phyloP scores from a whole-genome alignment of 2,113 vertebrate genomes.

The Brienomyrus brachyistius region DNA sequence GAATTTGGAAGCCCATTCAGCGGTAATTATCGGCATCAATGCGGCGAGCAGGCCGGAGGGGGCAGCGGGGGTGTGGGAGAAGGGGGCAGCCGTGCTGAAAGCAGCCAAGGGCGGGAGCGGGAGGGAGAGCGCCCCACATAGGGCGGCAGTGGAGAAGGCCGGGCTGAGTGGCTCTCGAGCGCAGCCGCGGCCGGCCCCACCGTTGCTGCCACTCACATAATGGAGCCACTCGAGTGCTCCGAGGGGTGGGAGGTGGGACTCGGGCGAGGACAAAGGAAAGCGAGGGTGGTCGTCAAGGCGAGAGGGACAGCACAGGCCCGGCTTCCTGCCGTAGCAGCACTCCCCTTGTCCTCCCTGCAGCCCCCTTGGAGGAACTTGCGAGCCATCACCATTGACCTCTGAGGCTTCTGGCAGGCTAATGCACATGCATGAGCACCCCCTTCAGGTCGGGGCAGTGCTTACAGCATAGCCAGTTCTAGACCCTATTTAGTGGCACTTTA shows the following conservation, averaged over 20 bases:
- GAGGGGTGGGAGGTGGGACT: slow-evolving; percentile 4
- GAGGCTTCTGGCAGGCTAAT: not conserved
- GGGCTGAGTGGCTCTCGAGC: not conserved
- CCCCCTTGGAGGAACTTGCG: not conserved
- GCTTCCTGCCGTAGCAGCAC: not conserved
- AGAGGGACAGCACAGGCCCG: not conserved
- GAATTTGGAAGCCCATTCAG: slow-evolving; percentile 66
- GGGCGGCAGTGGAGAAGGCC: not conserved
- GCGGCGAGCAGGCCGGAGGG: slow-evolving; percentile 49
- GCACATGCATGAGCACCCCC: not conserved
- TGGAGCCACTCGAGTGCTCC: not conserved
- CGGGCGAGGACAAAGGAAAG: not conserved
- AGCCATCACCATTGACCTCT: not conserved
- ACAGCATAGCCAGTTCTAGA: not conserved
- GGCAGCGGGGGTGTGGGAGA: slow-evolving; percentile 29
- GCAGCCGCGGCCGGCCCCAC: not conserved
- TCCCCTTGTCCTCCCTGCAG: not conserved
- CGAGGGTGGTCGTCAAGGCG: slow-evolving; percentile 6
- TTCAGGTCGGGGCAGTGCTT: not conserved
- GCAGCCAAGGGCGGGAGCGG: slow-evolving; percentile 26
- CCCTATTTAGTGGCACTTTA: not conserved
- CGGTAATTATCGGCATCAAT: slow-evolving; percentile 67
- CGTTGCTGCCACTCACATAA: not conserved
- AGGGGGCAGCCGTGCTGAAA: slow-evolving; percentile 26
- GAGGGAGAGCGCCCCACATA: slow-evolving; percentile 16